Percentiles rank a stretch among this genome's conserved stretches.
Evolutionary conservation across 2,888 invertebrate species (phyloP).

Genomic region (Erebia ligea): DNA sequence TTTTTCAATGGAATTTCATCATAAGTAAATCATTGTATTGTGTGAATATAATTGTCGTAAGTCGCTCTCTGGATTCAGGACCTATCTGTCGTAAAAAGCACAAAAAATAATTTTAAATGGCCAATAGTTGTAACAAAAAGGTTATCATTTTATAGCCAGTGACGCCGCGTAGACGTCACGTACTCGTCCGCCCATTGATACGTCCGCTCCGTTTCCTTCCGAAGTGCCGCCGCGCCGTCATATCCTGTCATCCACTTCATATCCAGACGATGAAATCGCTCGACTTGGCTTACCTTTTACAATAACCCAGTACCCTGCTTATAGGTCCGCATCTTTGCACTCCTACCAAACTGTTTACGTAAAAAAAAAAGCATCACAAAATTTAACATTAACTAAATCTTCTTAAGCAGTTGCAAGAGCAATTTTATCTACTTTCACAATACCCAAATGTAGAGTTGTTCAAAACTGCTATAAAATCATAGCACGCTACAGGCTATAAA

Average conservation of each 20-base stretch:
- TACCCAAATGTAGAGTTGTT: not conserved
- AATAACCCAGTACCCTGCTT: not conserved
- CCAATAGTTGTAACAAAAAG: not conserved
- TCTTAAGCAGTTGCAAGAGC: no score
- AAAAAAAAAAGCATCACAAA: not conserved
- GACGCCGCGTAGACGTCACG: constrained; percentile 62
- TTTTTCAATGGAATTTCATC: no score
- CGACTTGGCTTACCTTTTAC: not conserved
- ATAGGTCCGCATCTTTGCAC: no score
- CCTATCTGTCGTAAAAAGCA: not conserved
- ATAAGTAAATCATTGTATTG: not conserved
- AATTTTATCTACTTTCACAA: not conserved
- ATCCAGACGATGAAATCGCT: constrained; percentile 10
- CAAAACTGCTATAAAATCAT: no score
- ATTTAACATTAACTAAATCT: no score
- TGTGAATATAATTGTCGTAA: not conserved
- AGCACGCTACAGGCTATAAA: no score
- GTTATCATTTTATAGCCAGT: constrained; percentile 32
- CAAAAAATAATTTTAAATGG: not conserved
- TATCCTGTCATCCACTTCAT: constrained; percentile 61
- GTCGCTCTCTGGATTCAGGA: not conserved
- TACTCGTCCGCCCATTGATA: constrained; percentile 61
- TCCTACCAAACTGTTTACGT: no score
- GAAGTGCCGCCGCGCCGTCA: constrained; percentile 70
- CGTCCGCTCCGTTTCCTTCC: constrained; percentile 70